Percentiles rank a stretch among this genome's conserved stretches.
phyloP scores from a whole-genome alignment of 2,797 vertebrate species.

The Esox lucius region DNA sequence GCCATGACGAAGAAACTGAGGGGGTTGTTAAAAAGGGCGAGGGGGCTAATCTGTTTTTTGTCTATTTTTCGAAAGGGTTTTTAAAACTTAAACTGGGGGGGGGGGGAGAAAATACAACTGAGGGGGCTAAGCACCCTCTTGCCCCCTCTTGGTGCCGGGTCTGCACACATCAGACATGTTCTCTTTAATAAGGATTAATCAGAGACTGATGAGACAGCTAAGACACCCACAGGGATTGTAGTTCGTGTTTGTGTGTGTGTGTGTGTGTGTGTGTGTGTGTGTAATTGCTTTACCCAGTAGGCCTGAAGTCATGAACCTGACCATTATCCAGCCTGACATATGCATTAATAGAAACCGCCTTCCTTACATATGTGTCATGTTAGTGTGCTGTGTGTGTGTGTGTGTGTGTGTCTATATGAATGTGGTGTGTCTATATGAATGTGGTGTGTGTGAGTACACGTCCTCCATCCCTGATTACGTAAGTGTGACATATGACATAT shows the following conservation, averaged over 20 bases:
- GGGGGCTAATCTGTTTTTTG: too few species aligned
- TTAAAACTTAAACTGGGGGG: too few species aligned
- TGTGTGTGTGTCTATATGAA: neutral
- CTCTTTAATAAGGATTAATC: neutral
- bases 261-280: neutral
- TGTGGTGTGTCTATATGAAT: neutral
- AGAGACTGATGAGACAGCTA: neutral
- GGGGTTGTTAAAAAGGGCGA: too few species aligned
- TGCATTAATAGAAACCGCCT: too few species aligned
- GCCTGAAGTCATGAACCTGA: too few species aligned
- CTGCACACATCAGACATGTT: neutral
- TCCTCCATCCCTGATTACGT: neutral
- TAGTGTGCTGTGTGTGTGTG: neutral
- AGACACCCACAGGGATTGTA: neutral
- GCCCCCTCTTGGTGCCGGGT: too few species aligned
- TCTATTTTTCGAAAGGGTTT: too few species aligned
- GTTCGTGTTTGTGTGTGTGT: neutral
- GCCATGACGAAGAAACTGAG: too few species aligned
- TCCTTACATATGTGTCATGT: neutral
- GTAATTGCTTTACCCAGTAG: neutral
- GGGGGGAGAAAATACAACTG: too few species aligned
- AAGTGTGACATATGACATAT: neutral
- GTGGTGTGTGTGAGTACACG: neutral
- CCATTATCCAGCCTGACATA: too few species aligned
- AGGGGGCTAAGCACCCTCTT: too few species aligned